A percentile compares a stretch with the other conserved stretches of the same genome.
Evolutionary conservation across 2,888 invertebrate genomes (phyloP).

Genomic region (Choreutis nemorana): DNA sequence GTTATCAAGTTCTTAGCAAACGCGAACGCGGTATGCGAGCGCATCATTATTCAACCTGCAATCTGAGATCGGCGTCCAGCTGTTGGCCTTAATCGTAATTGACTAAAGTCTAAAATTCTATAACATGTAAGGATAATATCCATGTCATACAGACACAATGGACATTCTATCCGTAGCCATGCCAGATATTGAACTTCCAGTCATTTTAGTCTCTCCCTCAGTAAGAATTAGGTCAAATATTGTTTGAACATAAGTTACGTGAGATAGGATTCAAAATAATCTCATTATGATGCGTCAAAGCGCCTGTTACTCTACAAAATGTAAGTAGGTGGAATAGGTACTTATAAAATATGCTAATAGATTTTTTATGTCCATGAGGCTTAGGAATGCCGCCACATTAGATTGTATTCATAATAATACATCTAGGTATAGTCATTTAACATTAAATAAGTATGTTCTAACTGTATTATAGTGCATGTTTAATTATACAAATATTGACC

Average conservation of each 20-base stretch:
- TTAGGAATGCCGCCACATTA: too few species aligned
- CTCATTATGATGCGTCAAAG: slow-evolving; percentile 26
- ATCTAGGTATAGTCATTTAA: too few species aligned
- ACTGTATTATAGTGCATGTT: too few species aligned
- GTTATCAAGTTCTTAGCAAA: slow-evolving; percentile 27
- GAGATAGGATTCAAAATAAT: slow-evolving; percentile 19
- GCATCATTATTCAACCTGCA: slow-evolving; percentile 44
- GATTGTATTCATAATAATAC: too few species aligned
- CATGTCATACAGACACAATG: slow-evolving; percentile 27
- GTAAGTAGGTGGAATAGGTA: slow-evolving; percentile 19
- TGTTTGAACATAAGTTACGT: slow-evolving; percentile 8
- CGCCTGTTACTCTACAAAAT: slow-evolving; percentile 11
- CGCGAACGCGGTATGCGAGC: slow-evolving; percentile 33
- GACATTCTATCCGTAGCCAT: slow-evolving; percentile 34
- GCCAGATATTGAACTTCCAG: slow-evolving; percentile 9
- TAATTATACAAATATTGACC: too few species aligned
- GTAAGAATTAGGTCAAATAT: slow-evolving; percentile 5
- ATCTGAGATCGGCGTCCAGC: slow-evolving; percentile 13
- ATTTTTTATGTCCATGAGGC: too few species aligned
- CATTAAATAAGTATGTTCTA: slow-evolving; percentile 17
- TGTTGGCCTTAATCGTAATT: too few species aligned
- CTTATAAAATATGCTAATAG: too few species aligned
- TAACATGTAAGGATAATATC: slow-evolving; percentile 12
- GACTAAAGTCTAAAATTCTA: slow-evolving; percentile 22
- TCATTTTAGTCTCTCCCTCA: slow-evolving; percentile 2